A percentile compares a stretch with the other conserved stretches of the same genome.
phyloP scores from a whole-genome alignment of 2,113 vertebrate genomes.

The Periophthalmodon schlosseri region DNA sequence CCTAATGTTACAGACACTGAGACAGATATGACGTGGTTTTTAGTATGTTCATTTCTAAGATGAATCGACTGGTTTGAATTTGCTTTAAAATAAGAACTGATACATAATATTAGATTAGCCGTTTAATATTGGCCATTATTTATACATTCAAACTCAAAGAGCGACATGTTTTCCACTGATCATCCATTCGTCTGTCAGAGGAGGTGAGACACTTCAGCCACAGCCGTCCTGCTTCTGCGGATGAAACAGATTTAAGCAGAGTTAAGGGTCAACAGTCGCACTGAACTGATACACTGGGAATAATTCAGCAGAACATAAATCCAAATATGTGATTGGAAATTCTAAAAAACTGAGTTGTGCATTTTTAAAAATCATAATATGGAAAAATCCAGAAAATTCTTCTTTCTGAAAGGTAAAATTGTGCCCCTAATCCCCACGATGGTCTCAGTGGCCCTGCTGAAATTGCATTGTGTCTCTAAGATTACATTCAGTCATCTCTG shows the following conservation, averaged over 20 bases:
- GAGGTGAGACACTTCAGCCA: background rate
- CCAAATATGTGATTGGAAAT: background rate
- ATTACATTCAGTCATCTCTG: conserved; percentile 66
- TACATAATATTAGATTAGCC: too few relatives aligned
- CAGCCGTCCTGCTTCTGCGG: background rate
- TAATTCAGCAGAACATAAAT: background rate
- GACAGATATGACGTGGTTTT: too few relatives aligned
- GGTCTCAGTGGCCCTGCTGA: conserved; percentile 45
- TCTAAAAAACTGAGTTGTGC: background rate
- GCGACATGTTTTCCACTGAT: too few relatives aligned
- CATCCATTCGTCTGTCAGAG: background rate
- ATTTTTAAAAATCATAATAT: conserved; percentile 7
- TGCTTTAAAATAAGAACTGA: too few relatives aligned
- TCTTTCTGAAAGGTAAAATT: conserved; percentile 18
- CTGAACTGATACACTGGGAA: background rate
- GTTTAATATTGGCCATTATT: too few relatives aligned
- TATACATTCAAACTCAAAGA: too few relatives aligned
- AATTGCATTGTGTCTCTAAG: conserved; percentile 61
- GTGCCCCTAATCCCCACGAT: conserved; percentile 27
- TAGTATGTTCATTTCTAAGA: too few relatives aligned
- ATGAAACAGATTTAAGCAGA: too few relatives aligned
- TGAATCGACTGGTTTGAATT: too few relatives aligned
- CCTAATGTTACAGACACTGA: background rate
- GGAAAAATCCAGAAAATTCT: conserved; percentile 19
- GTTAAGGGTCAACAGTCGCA: background rate